phyloP scores from a whole-genome alignment of 1,140 invertebrate genomes.

The Anoplolepis gracilipes region DNA sequence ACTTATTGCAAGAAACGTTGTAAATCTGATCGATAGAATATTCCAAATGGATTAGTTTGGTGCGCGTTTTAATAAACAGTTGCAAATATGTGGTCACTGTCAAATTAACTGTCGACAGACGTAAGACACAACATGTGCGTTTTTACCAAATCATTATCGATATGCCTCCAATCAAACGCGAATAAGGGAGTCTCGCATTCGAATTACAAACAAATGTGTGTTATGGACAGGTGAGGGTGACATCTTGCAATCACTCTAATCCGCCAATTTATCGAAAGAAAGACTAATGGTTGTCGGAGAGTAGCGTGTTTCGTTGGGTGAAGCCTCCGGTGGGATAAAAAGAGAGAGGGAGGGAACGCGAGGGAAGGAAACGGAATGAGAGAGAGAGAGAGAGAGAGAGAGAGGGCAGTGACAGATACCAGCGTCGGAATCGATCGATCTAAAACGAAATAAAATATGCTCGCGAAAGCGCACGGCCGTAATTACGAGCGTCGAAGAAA shows the following conservation, averaged over 20 bases:
- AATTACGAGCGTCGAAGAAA: conserved; percentile 78
- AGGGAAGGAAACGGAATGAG: neutral
- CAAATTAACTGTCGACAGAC: neutral
- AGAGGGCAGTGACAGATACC: conserved; percentile 66
- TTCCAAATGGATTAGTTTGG: neutral
- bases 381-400: neutral
- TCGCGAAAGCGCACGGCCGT: conserved; percentile 61
- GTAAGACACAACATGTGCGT: conserved; percentile 23
- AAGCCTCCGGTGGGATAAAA: neutral
- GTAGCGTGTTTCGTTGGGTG: neutral
- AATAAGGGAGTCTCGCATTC: neutral
- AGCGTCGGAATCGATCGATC: conserved; percentile 69
- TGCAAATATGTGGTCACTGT: neutral
- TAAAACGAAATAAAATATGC: conserved; percentile 75
- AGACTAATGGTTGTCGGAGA: conserved; percentile 69
- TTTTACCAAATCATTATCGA: conserved; percentile 42
- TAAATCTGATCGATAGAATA: conserved; percentile 36
- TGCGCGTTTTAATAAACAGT: neutral
- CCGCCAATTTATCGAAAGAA: conserved; percentile 73
- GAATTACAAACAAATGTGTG: conserved; percentile 39
- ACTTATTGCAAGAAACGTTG: neutral
- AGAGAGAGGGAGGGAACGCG: neutral
- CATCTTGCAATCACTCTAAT: conserved; percentile 59
- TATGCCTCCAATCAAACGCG: conserved; percentile 32
- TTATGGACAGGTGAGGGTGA: conserved; percentile 55